Evolutionary conservation across 2,888 invertebrate species (phyloP).

Genomic region (Uloborus plumipes): DNA sequence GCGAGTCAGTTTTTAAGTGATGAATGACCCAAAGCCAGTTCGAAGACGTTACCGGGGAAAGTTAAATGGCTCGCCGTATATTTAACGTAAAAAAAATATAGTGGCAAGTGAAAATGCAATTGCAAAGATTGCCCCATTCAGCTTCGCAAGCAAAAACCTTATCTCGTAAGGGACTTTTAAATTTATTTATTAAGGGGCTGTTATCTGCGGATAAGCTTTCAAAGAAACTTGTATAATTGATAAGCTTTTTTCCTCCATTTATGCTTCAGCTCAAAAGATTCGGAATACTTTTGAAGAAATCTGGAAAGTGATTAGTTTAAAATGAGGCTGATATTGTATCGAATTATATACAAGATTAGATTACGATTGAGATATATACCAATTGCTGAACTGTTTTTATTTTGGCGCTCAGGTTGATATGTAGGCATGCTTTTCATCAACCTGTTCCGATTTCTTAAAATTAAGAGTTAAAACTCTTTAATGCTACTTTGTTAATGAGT

Average conservation of each 20-base stretch:
- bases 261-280: no score
- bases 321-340: no score
- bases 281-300: no score
- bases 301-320: no score
- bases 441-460: no score
- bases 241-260: constrained; percentile 4
- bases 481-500: no score
- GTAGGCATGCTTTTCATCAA: no score
- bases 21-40: constrained; percentile 38
- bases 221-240: constrained; percentile 43
- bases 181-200: constrained; percentile 53
- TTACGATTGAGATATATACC: no score
- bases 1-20: constrained; percentile 45
- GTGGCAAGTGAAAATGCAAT: constrained; percentile 45
- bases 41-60: constrained; percentile 19
- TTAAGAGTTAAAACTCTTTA: no score
- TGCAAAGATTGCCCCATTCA: constrained; percentile 52
- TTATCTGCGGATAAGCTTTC: constrained; percentile 33
- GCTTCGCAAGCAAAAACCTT: constrained; percentile 36
- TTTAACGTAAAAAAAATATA: constrained; percentile 38
- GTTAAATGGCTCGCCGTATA: constrained; percentile 42
- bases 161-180: constrained; percentile 48
- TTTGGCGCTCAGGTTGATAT: no score
- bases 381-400: no score
- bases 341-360: no score